Percentiles rank a stretch among this genome's conserved stretches.
Evolutionary conservation across 2,797 vertebrate species (phyloP).

Genomic region (Sebastes steindachneri): DNA sequence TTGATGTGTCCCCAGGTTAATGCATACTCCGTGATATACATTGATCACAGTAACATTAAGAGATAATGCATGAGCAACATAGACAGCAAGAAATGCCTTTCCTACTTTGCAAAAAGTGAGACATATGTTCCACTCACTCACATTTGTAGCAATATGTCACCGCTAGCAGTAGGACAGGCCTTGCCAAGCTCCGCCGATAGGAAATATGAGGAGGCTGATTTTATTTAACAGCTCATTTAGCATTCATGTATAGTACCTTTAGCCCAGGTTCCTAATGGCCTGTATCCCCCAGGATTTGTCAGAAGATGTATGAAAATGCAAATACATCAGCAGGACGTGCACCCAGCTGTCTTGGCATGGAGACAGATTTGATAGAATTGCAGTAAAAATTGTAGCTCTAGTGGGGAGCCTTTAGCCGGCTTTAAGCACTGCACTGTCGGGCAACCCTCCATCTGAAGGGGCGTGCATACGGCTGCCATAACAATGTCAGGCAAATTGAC

Average conservation of each 20-base stretch:
- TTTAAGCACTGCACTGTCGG: conserved; percentile 9
- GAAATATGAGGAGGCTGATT: conserved; percentile 74
- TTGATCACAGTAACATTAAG: not conserved
- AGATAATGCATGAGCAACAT: not conserved
- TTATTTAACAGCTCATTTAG: conserved; percentile 81
- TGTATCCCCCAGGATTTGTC: conserved; percentile 70
- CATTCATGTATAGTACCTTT: conserved; percentile 76
- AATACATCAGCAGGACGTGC: conserved; percentile 65
- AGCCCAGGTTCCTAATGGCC: conserved; percentile 69
- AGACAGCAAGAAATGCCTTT: not conserved
- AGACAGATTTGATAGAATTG: conserved; percentile 42
- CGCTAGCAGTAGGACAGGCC: conserved; percentile 21
- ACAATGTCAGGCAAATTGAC: not conserved
- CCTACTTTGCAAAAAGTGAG: conserved; percentile 28
- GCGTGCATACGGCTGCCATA: not conserved
- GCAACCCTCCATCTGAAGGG: not conserved
- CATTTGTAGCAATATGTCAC: conserved; percentile 58
- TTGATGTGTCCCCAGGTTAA: too few species aligned
- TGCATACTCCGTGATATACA: not conserved
- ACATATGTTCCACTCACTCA: conserved; percentile 48
- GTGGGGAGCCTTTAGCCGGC: conserved; percentile 24
- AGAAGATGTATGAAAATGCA: conserved; percentile 77
- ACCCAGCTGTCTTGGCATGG: conserved; percentile 27
- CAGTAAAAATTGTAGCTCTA: conserved; percentile 32
- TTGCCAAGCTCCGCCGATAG: conserved; percentile 38